Evolutionary conservation across 2,888 invertebrate species (phyloP), one percentile per base, ranked within the genome.

Genomic region (Lasioglossum pauxillum): DNA sequence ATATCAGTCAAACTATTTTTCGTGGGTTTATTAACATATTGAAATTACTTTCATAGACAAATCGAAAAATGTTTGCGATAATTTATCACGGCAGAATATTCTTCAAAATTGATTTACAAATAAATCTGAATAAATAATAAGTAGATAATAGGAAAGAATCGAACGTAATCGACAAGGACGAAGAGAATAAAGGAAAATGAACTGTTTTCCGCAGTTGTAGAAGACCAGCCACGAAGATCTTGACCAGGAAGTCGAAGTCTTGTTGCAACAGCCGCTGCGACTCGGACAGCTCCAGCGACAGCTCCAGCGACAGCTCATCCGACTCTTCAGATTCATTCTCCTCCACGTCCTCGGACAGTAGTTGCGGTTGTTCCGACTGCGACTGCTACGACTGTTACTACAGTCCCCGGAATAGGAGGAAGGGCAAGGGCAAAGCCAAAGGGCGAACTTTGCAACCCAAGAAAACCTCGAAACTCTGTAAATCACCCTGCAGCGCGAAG

Each of bases 281-380:
- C 0, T 73, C 74, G 7, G 86, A 84, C 16, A 82, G 72, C 38
- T 72, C 72, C 0, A 27, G n/a, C 27, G 86, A 84, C 19, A 82
- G 72, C 38, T 72, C 72, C 0, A 27, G n/a, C 60, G 83, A 84
- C 7, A 82, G 78, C 31, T 86, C 87, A 8, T 74, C 86, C 35
- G 14, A 5, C 1, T 60, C 12, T 2, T 84, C 27, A 35, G 46
- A 76, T 12, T 80, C 86, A 5, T 76, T 44, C 0, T 76, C 46
- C 0, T 76, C 57, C 8, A 76, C 69, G 5, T 14, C 2, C 53
- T 85, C 85, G 10, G 84, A 86, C 38, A 71, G 64, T 41, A 27
- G 27, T 14, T 60, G 27, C 60, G 27, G 14, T 4, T 60, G 60
- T 60, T 60, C 2, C 27, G 60, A 60, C 1, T 71, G 41, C 35